Evolutionary conservation across 2,797 vertebrate genomes (phyloP).

Genomic region (Neomorphus geoffroyi): DNA sequence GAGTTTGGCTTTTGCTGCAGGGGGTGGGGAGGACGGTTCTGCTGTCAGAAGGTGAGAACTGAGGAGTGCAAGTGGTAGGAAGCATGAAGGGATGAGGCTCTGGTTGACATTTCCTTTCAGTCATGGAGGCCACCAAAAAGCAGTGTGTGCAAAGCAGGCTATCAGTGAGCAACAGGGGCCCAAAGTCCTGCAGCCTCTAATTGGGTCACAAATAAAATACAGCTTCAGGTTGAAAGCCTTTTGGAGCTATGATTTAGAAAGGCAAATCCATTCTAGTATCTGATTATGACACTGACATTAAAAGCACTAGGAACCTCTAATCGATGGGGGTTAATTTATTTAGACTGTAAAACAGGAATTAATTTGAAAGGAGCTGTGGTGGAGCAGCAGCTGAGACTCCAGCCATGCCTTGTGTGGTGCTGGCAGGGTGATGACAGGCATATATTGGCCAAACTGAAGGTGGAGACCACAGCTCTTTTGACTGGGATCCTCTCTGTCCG

Average conservation of each 20-base stretch:
- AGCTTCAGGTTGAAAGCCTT: conserved; percentile 20
- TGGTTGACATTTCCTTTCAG: background rate
- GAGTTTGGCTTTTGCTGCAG: background rate
- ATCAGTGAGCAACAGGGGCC: background rate
- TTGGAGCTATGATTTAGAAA: conserved; percentile 63
- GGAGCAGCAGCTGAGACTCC: background rate
- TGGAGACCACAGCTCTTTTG: background rate
- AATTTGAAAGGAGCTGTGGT: conserved; percentile 12
- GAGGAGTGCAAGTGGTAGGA: background rate
- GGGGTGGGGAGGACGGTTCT: too few species aligned
- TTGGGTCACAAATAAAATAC: conserved; percentile 10
- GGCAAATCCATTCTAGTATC: conserved; percentile 45
- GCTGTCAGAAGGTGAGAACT: background rate
- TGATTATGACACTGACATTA: conserved; percentile 60
- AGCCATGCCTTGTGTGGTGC: background rate
- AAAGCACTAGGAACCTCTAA: conserved; percentile 33
- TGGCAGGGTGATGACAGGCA: background rate
- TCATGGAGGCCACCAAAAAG: background rate
- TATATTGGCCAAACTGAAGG: background rate
- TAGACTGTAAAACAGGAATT: conserved; percentile 49
- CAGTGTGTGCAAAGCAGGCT: background rate
- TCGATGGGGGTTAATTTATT: conserved; percentile 62
- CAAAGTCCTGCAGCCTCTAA: background rate
- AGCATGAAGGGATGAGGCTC: background rate
- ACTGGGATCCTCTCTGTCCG: background rate